Conservation (phyloP, 2,113 vertebrate species). For the Indicator indicator region DNA sequence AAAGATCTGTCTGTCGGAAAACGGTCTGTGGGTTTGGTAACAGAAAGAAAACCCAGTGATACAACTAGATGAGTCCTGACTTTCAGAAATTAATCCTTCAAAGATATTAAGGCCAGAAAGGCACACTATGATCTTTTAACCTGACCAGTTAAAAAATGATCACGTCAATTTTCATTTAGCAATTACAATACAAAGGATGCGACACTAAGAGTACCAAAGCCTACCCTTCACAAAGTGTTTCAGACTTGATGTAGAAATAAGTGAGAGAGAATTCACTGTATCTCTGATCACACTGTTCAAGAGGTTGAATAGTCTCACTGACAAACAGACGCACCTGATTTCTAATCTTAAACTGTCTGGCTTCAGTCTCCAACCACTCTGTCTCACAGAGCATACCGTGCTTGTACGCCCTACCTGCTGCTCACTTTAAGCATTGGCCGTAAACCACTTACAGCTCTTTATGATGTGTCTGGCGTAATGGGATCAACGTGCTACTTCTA, state of each 20-base stretch:
- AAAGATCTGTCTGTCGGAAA: neutral
- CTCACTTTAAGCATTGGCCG: conserved; percentile 5
- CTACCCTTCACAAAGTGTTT: neutral
- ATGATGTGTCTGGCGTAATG: neutral
- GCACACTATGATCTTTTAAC: neutral
- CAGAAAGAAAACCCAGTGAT: neutral
- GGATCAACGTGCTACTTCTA: neutral
- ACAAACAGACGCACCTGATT: neutral
- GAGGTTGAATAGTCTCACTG: neutral
- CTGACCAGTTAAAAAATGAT: neutral
- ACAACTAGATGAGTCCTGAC: neutral
- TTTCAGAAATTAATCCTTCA: neutral
- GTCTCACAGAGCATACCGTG: neutral
- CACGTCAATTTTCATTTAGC: neutral
- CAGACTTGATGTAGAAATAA: neutral
- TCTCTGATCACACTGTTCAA: neutral
- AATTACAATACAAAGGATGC: neutral
- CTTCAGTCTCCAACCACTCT: neutral
- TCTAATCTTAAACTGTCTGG: neutral
- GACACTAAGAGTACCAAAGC: neutral
- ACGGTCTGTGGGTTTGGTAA: neutral
- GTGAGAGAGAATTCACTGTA: neutral
- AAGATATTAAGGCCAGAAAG: neutral
- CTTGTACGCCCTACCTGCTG: neutral
- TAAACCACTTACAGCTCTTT: conserved; percentile 17